These are phyloP conservation scores for Eilema griseolum DNA, from an alignment of 2,888 invertebrate genomes.

Conservation along the genomic window DNA sequence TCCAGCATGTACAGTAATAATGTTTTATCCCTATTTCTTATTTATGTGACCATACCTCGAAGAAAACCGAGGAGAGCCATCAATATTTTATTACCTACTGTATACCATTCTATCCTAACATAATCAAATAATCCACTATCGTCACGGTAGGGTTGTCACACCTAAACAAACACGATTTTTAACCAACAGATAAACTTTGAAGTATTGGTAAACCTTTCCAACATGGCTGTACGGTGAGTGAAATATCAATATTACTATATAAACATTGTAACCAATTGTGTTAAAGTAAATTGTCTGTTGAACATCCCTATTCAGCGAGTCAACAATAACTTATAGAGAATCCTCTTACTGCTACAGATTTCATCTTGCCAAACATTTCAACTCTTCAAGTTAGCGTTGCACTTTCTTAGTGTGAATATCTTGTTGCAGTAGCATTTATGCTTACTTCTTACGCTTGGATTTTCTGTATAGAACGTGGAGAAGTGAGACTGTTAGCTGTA, in stretches of 20 bases:
- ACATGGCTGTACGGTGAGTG: not conserved
- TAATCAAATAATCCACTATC: not conserved
- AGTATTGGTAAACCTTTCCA: slow-evolving; percentile 7
- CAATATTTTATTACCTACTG: not conserved
- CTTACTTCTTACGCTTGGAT: not conserved
- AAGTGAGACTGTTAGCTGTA: not conserved
- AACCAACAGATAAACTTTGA: not conserved
- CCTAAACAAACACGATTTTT: slow-evolving; percentile 8
- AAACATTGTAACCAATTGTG: slow-evolving; percentile 6
- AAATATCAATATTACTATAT: slow-evolving; percentile 10
- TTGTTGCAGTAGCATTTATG: not conserved
- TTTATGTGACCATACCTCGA: not conserved
- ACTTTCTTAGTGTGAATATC: slow-evolving; percentile 10
- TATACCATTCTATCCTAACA: not conserved
- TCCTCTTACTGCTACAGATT: slow-evolving; percentile 41
- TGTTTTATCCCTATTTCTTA: not conserved
- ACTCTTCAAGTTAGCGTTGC: not conserved
- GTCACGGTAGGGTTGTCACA: not conserved
- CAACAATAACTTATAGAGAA: slow-evolving; percentile 36
- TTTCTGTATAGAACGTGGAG: not conserved
- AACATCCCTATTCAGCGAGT: slow-evolving; percentile 27
- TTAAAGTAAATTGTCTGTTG: slow-evolving; percentile 11
- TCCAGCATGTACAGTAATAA: no score
- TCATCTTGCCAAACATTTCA: slow-evolving; percentile 26
- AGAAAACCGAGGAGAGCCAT: not conserved